Evolutionary conservation across 2,888 invertebrate species (phyloP), one percentile per base, ranked within the genome.

Genomic region (Pammene aurita): DNA sequence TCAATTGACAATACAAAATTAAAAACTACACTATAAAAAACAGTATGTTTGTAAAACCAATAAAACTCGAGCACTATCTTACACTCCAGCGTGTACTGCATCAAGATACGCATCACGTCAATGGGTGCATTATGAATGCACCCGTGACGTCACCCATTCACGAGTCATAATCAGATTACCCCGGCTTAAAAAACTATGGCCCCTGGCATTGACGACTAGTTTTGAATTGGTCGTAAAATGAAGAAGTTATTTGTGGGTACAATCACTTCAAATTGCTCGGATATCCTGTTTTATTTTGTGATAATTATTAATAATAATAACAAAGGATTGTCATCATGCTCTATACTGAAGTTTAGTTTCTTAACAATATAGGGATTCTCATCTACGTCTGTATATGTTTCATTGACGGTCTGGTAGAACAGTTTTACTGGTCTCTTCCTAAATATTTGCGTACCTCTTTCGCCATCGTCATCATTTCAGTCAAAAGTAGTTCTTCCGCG

Each of bases 141-240:
- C 70, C 72, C 71, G 70, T 75, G 75, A 74, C 74, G 76, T 76
- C 74, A 74, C 71, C 61, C 73, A 75, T 73, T 74, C 73, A 73
- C 68, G 34, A 42, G 34, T 7, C 50, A 34, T 52, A 68, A 64
- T 68, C 68, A 64, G 57, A 64, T 68, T 64, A 68, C 58, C 42
- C 16, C 14, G 16, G 56, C 67, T 55, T 67, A 62, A 41, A 62
- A 64, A 64, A 64, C 55, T 52, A 11, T 26, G 41, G 62, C 38
- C 50, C 50, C 52, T 50, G 41, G 18, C 41, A 26, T 62, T 52
- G 10, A 61, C 46, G 38, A 41, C 62, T 61, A 48, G 48, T 16
- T 60, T 61, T 46, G 48, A 38, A 48, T 61, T 61, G 26, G 38
- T 46, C 11, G 35, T 48, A 16, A 48, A 48, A 60, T 34, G 57